These are phyloP conservation scores for Athene noctua DNA, from an alignment of 2,113 vertebrate species.

Conservation along the genomic window DNA sequence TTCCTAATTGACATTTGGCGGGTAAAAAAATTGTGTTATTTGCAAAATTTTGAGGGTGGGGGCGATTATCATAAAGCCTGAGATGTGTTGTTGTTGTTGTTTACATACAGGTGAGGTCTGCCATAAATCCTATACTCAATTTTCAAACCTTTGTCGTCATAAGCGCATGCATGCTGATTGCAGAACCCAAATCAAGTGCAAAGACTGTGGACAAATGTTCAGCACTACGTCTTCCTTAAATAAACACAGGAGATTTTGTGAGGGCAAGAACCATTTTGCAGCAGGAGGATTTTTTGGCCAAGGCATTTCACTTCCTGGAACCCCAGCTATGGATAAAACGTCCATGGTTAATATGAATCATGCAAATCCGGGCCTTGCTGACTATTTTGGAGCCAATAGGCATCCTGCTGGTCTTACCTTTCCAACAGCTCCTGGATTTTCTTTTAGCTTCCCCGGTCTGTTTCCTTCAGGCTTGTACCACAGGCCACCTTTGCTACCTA, in stretches of 20 bases:
- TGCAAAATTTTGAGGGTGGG: slow-evolving; percentile 67
- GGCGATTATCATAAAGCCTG: slow-evolving; percentile 77
- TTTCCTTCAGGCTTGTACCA: slow-evolving; percentile 98
- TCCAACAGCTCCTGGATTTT: slow-evolving; percentile 93
- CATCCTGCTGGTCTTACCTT: slow-evolving; percentile 96
- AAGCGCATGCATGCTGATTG: slow-evolving; percentile 99
- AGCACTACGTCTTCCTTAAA: slow-evolving; percentile 99
- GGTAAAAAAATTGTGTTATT: slow-evolving; percentile 66
- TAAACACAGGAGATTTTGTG: slow-evolving; percentile 99
- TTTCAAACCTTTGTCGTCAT: slow-evolving; percentile 99
- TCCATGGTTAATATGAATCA: slow-evolving; percentile 92
- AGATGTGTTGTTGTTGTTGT: slow-evolving; percentile 80
- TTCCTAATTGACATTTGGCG: slow-evolving; percentile 39
- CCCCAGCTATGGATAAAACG: slow-evolving; percentile 93
- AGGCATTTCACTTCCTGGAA: slow-evolving; percentile 93
- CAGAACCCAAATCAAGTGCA: slow-evolving; percentile 99
- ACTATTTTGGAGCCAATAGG: slow-evolving; percentile 97
- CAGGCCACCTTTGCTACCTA: slow-evolving; percentile 91
- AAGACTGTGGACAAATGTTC: slow-evolving; percentile 99
- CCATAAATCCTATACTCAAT: slow-evolving; percentile 99
- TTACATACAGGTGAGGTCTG: slow-evolving; percentile 95
- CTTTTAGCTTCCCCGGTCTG: slow-evolving; percentile 97
- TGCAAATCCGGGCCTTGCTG: slow-evolving; percentile 90
- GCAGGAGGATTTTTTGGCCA: slow-evolving; percentile 97
- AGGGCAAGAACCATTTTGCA: slow-evolving; percentile 98